Evolutionary conservation across 2,797 vertebrate species (phyloP).

Genomic region (Hydrophis major): DNA sequence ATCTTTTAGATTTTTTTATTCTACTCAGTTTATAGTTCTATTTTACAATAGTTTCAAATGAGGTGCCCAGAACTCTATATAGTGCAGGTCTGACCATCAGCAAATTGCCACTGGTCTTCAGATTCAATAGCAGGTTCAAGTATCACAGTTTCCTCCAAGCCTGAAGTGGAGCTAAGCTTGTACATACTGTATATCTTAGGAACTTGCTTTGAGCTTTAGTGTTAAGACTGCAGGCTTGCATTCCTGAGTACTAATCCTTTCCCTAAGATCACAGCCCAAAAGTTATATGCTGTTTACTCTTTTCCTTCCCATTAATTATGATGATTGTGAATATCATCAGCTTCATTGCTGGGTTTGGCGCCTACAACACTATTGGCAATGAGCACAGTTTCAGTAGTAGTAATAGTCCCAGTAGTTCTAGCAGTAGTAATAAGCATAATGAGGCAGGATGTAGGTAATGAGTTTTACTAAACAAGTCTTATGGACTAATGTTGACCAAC

Average conservation of each 20-base stretch:
- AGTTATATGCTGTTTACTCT: background rate
- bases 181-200: background rate
- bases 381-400: constrained; percentile 1
- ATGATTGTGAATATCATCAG: background rate
- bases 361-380: constrained; percentile 1
- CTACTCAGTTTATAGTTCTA: background rate
- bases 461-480: background rate
- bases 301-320: constrained; percentile 1
- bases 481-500: background rate
- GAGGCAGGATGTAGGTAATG: constrained; percentile 1
- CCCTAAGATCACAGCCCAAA: background rate
- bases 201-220: background rate
- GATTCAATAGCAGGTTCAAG: background rate
- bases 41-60: background rate
- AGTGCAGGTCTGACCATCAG: background rate
- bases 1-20: background rate
- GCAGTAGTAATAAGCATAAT: constrained; percentile 11
- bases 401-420: background rate
- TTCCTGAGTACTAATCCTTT: background rate
- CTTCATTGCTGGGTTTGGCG: background rate
- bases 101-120: background rate
- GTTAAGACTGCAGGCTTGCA: background rate
- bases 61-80: background rate
- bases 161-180: background rate
- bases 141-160: background rate